Conservation (phyloP, 2,797 vertebrate genomes). For the Sitta carolinensis region DNA sequence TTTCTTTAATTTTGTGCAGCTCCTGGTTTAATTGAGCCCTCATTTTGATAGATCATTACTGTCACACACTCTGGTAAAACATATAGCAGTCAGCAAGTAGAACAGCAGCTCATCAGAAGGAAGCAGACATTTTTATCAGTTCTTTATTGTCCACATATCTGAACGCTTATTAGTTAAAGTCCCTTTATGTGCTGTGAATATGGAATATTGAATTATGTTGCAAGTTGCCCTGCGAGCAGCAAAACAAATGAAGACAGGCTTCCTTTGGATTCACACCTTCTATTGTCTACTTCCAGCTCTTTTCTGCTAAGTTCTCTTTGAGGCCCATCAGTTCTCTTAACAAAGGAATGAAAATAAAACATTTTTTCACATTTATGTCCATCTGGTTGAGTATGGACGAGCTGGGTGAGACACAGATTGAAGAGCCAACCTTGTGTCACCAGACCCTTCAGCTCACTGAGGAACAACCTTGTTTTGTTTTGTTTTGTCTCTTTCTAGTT, state of each 20-base stretch:
- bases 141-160: not conserved
- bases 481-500: constrained; percentile 78
- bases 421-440: not conserved
- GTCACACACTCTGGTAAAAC: not conserved
- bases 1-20: not conserved
- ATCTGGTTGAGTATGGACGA: not conserved
- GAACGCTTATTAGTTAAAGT: not conserved
- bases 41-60: not conserved
- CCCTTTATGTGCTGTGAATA: not conserved
- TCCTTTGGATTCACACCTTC: not conserved
- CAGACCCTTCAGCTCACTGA: not conserved
- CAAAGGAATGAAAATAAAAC: not conserved
- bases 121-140: not conserved
- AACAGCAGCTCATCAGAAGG: not conserved
- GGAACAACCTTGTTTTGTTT: not conserved
- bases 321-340: not conserved
- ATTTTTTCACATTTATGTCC: not conserved
- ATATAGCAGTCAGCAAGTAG: not conserved
- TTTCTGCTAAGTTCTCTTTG: not conserved
- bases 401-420: not conserved
- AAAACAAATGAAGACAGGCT: not conserved
- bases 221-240: not conserved
- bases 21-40: not conserved
- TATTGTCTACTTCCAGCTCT: not conserved
- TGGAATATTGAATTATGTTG: not conserved